These are phyloP conservation scores for Megalops atlanticus DNA, from an alignment of 2,113 vertebrate genomes.

Conservation along the genomic window DNA sequence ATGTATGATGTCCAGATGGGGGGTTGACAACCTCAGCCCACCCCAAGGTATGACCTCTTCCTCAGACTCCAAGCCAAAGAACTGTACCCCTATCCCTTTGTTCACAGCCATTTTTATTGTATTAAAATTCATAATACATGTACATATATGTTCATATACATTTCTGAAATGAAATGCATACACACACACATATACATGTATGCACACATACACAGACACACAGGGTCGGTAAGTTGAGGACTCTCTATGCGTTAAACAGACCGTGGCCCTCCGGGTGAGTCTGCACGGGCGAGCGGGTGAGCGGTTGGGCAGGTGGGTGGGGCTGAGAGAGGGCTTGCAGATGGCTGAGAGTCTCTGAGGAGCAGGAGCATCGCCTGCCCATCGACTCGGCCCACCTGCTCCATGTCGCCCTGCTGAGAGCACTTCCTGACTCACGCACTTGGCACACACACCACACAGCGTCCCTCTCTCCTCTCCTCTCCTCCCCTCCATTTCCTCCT, in stretches of 20 bases:
- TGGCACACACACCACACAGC: not conserved
- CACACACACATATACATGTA: not conserved
- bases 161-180: too few species aligned
- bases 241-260: too few species aligned
- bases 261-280: not conserved
- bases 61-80: too few species aligned
- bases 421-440: slow-evolving; percentile 39
- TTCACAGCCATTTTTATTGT: too few species aligned
- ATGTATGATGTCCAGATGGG: too few species aligned
- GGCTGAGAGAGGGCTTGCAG: slow-evolving; percentile 38
- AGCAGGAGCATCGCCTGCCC: slow-evolving; percentile 39
- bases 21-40: too few species aligned
- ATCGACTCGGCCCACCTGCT: slow-evolving; percentile 52
- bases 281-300: not conserved
- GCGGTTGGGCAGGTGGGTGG: slow-evolving; percentile 3
- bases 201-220: not conserved
- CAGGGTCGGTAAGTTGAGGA: too few species aligned
- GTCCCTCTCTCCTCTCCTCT: not conserved
- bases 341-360: slow-evolving; percentile 35
- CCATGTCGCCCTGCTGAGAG: slow-evolving; percentile 31
- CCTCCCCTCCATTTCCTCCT: not conserved
- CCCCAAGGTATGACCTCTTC: too few species aligned
- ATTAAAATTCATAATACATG: too few species aligned
- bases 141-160: too few species aligned
- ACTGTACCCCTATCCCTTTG: too few species aligned